phyloP scores from a whole-genome alignment of 2,797 vertebrate genomes.

The Hybognathus amarus region DNA sequence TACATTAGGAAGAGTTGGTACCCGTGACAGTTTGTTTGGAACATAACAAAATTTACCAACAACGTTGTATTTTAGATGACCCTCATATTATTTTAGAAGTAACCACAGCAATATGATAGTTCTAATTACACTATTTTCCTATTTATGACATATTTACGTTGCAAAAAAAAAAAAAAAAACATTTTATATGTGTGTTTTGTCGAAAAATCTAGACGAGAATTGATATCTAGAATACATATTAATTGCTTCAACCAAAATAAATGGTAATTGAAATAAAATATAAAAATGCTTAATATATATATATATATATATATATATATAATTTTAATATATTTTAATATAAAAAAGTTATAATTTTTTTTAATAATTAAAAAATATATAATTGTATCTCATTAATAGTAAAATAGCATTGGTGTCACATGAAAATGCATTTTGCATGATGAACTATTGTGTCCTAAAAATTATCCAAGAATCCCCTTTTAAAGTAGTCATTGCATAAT shows the following conservation, averaged over 20 bases:
- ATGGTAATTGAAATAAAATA: background rate
- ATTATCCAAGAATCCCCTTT: background rate
- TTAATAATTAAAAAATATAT: background rate
- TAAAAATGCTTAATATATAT: background rate
- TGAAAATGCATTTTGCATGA: background rate
- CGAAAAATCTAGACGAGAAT: background rate
- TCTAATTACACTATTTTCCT: background rate
- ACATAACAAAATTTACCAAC: background rate
- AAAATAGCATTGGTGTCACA: background rate
- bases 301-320: no score
- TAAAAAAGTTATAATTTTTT: no score
- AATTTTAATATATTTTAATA: no score
- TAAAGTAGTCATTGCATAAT: background rate
- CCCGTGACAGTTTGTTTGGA: constrained; percentile 1
- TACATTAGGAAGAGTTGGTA: constrained; percentile 24
- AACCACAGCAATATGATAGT: background rate
- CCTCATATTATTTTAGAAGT: background rate
- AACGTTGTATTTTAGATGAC: background rate
- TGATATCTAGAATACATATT: background rate
- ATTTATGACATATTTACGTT: no score
- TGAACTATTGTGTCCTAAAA: background rate
- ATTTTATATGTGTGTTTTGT: background rate
- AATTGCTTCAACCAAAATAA: background rate
- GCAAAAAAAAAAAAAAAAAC: no score
- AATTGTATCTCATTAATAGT: background rate